Conservation (phyloP, 2,113 vertebrate genomes). For the Microtus oregoni region DNA sequence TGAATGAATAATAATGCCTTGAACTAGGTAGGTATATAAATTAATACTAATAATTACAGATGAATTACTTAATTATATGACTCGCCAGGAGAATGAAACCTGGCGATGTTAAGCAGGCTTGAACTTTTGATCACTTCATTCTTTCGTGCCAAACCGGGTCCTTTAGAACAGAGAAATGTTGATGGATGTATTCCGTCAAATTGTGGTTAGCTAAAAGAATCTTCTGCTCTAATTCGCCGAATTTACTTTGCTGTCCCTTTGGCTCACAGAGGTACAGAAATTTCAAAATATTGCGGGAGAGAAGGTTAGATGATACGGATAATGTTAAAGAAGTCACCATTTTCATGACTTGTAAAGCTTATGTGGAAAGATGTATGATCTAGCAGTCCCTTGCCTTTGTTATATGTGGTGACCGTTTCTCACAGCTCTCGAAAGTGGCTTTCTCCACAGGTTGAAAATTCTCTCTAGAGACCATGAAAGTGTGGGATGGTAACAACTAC, state of each 20-base stretch:
- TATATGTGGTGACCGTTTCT: background rate
- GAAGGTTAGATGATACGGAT: background rate
- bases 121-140: constrained; percentile 65
- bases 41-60: constrained; percentile 79
- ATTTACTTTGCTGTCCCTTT: constrained; percentile 51
- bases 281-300: constrained; percentile 16
- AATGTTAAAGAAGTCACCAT: constrained; percentile 34
- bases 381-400: background rate
- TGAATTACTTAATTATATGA: constrained; percentile 79
- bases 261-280: constrained; percentile 27
- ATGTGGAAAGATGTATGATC: background rate
- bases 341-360: constrained; percentile 37
- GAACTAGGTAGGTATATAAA: constrained; percentile 71
- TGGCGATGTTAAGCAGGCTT: constrained; percentile 65
- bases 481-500: background rate
- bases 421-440: constrained; percentile 14
- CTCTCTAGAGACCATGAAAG: background rate
- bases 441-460: background rate
- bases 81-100: constrained; percentile 68
- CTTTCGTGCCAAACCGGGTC: constrained; percentile 43
- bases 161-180: constrained; percentile 62
- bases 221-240: constrained; percentile 66
- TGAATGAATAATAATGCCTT: constrained; percentile 69
- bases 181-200: constrained; percentile 49
- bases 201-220: constrained; percentile 56